Conservation (phyloP, 2,888 invertebrate species). For the Panzeria rudis region DNA sequence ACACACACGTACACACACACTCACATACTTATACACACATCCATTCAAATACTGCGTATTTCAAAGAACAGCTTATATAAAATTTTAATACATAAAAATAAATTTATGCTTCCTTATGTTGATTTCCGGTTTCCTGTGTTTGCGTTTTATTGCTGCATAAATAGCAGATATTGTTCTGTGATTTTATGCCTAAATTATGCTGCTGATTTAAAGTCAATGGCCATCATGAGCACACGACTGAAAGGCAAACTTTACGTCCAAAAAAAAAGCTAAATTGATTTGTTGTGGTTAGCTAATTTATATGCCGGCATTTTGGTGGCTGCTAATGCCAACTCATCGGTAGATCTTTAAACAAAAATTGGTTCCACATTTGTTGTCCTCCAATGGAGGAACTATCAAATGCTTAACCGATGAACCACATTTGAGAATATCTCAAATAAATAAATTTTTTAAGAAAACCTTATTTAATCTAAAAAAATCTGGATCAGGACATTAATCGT, state of each 20-base stretch:
- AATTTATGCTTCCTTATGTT: constrained; percentile 29
- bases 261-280: too few species aligned
- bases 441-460: too few species aligned
- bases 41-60: too few species aligned
- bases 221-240: background rate
- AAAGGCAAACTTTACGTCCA: too few species aligned
- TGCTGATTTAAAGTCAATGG: constrained; percentile 13
- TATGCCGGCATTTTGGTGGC: too few species aligned
- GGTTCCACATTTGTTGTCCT: too few species aligned
- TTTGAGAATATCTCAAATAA: too few species aligned
- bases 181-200: constrained; percentile 16
- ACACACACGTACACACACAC: background rate
- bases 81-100: constrained; percentile 3
- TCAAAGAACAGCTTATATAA: background rate
- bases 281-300: too few species aligned
- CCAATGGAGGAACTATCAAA: too few species aligned
- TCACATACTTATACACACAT: background rate
- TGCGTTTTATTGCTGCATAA: constrained; percentile 11
- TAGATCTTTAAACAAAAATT: too few species aligned
- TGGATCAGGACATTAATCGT: background rate
- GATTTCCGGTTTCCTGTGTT: constrained; percentile 20
- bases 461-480: background rate
- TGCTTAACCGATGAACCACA: too few species aligned
- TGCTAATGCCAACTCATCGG: too few species aligned
- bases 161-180: background rate